These are phyloP conservation scores for Netelia inedita DNA, from an alignment of 2,888 invertebrate species.

Conservation along the genomic window DNA sequence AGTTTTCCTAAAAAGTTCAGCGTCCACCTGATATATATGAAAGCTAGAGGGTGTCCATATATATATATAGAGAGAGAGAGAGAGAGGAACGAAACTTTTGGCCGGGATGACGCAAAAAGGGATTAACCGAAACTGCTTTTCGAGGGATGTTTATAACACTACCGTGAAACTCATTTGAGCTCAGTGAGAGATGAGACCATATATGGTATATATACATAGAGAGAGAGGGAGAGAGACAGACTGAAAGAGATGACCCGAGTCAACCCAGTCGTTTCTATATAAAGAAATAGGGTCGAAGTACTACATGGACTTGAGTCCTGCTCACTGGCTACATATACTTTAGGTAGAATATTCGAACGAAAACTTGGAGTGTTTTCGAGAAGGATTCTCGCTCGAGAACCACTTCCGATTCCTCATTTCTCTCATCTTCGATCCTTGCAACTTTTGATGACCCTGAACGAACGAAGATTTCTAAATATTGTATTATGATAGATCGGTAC, in stretches of 20 bases:
- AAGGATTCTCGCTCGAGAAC: conserved; percentile 16
- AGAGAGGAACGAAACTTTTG: conserved; percentile 25
- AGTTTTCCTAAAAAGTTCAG: conserved; percentile 32
- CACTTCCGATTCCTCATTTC: not conserved
- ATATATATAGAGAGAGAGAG: not conserved
- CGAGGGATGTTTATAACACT: conserved; percentile 37
- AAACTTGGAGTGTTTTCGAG: conserved; percentile 36
- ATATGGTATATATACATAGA: too few species aligned
- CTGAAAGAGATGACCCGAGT: not conserved
- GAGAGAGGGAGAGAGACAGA: too few species aligned
- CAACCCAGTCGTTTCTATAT: not conserved
- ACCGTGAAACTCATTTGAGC: conserved; percentile 52
- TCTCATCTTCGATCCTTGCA: not conserved
- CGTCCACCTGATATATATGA: not conserved
- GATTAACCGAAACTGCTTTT: conserved; percentile 58
- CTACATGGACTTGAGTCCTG: conserved; percentile 18
- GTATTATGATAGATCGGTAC: too few species aligned
- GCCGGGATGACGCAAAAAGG: conserved; percentile 51
- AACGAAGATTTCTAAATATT: not conserved
- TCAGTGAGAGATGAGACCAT: conserved; percentile 1
- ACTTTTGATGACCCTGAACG: not conserved
- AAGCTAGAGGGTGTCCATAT: conserved; percentile 1
- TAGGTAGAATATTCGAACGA: conserved; percentile 29
- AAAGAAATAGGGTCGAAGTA: conserved; percentile 33
- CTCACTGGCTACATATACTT: not conserved